A percentile compares a stretch with the other conserved stretches of the same genome.
Evolutionary conservation across 2,888 invertebrate genomes (phyloP).

Genomic region (Cryptosula pallasiana): DNA sequence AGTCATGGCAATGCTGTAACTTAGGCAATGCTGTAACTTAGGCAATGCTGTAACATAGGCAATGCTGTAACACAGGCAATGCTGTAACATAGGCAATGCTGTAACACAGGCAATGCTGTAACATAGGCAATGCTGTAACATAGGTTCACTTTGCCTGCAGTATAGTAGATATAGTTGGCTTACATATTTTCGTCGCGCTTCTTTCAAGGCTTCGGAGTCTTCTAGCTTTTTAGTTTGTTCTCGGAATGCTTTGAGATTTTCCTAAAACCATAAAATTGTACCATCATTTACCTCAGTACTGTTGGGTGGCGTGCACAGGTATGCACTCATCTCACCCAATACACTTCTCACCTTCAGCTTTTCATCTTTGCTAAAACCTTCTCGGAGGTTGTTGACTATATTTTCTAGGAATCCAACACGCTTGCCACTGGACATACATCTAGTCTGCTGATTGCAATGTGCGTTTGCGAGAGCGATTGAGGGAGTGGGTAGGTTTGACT

Average conservation of each 20-base stretch:
- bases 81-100: no score
- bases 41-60: no score
- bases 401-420: constrained; percentile 68
- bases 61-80: no score
- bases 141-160: no score
- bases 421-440: constrained; percentile 37
- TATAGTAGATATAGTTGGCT: constrained; percentile 35
- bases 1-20: no score
- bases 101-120: no score
- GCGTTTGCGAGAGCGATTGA: constrained; percentile 26
- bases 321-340: background rate
- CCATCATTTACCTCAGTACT: no score
- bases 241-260: constrained; percentile 87
- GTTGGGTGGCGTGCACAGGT: no score
- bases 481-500: background rate
- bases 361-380: constrained; percentile 91
- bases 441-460: constrained; percentile 30
- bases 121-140: no score
- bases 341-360: constrained; percentile 72
- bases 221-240: constrained; percentile 95
- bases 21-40: no score
- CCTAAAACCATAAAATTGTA: no score
- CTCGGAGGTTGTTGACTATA: constrained; percentile 83
- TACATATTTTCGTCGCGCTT: constrained; percentile 66
- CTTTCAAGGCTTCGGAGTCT: constrained; percentile 90